These are phyloP conservation scores for Phalacrocorax aristotelis DNA, from an alignment of 2,113 vertebrate species.

Conservation along the genomic window DNA sequence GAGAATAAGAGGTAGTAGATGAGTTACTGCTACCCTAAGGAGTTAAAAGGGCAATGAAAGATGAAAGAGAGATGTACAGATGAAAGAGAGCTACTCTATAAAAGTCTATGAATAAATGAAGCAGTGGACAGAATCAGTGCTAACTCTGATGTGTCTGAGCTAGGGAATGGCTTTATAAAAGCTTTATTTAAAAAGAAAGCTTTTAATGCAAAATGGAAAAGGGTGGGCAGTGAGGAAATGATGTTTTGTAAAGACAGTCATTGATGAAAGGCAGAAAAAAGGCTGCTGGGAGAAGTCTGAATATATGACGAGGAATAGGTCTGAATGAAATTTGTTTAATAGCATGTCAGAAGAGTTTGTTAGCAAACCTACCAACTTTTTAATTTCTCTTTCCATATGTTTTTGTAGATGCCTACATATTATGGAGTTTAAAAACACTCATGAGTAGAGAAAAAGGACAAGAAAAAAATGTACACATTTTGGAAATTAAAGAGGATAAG, in stretches of 20 bases:
- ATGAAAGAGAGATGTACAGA: constrained; percentile 30
- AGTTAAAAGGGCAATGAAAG: constrained; percentile 46
- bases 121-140: background rate
- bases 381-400: background rate
- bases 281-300: background rate
- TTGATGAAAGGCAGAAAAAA: constrained; percentile 27
- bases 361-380: constrained; percentile 2
- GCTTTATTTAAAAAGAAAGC: constrained; percentile 39
- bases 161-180: constrained; percentile 39
- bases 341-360: background rate
- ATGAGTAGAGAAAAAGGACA: background rate
- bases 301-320: background rate
- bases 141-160: background rate
- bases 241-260: constrained; percentile 5
- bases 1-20: background rate
- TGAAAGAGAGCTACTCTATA: constrained; percentile 15
- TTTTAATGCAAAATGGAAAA: constrained; percentile 42
- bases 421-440: background rate
- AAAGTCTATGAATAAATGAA: constrained; percentile 49
- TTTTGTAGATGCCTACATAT: background rate
- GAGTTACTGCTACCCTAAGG: background rate
- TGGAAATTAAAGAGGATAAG: background rate
- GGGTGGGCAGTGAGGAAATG: background rate
- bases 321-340: constrained; percentile 39
- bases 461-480: background rate